phyloP scores from a whole-genome alignment of 2,113 vertebrate genomes.

The Noturus placidus region DNA sequence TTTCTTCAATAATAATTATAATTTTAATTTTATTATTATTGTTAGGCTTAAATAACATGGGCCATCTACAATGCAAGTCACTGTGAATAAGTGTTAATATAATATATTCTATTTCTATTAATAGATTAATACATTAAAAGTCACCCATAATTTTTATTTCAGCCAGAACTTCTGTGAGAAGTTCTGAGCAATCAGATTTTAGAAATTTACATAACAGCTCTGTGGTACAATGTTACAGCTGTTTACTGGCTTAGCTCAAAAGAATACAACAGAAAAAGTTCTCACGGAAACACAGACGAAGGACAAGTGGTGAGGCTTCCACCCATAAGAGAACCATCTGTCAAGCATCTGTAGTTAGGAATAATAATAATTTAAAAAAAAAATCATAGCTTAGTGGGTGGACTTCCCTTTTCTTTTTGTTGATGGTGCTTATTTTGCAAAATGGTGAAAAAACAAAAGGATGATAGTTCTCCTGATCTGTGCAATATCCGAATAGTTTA shows the following conservation, averaged over 20 bases:
- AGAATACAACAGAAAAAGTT: slow-evolving; percentile 16
- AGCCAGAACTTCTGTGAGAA: too few species aligned
- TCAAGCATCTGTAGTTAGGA: slow-evolving; percentile 1
- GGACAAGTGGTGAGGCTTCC: slow-evolving; percentile 2
- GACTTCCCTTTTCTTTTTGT: neutral
- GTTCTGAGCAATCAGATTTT: neutral
- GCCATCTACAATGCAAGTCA: neutral
- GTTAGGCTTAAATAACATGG: neutral
- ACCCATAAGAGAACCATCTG: slow-evolving; percentile 9
- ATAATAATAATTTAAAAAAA: too few species aligned
- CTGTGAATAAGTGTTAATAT: neutral
- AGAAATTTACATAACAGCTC: neutral
- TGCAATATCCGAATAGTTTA: neutral
- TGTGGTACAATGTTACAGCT: neutral
- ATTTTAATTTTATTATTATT: too few species aligned
- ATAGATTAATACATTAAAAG: neutral
- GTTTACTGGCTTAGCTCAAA: neutral
- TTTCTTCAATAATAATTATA: too few species aligned
- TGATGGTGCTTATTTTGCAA: neutral
- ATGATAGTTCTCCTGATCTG: neutral
- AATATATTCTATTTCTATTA: too few species aligned
- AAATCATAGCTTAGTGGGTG: neutral
- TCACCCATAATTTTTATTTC: neutral
- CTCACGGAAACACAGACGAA: neutral
- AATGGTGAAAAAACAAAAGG: neutral